A percentile compares a stretch with the other conserved stretches of the same genome.
Conservation (phyloP, 2,797 vertebrate species). For the Sebastes aleutianus region DNA sequence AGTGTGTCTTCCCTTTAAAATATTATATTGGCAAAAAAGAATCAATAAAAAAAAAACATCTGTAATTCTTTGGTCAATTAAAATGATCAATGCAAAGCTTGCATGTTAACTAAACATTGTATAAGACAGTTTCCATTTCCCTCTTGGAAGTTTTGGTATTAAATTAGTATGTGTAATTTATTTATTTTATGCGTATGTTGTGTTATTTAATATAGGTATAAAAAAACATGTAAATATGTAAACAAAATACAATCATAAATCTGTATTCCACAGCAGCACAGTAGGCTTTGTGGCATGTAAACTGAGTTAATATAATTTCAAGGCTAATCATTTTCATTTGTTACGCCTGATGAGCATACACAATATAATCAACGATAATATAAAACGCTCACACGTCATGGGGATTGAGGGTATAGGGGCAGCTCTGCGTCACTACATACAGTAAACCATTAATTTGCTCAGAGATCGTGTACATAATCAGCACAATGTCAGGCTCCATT, state of each 20-base stretch:
- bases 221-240: too few species aligned
- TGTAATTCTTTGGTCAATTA: neutral
- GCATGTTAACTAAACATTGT: too few species aligned
- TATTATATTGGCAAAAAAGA: neutral
- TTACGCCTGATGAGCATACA: constrained; percentile 3
- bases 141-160: too few species aligned
- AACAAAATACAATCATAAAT: too few species aligned
- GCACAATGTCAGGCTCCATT: constrained; percentile 4
- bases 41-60: too few species aligned
- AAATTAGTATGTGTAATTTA: too few species aligned
- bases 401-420: neutral
- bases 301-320: neutral
- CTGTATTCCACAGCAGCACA: neutral
- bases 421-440: neutral
- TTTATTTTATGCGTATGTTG: too few species aligned
- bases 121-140: too few species aligned
- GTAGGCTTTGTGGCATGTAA: neutral
- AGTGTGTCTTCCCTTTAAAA: neutral
- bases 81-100: too few species aligned
- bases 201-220: too few species aligned
- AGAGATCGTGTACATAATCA: neutral
- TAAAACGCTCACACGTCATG: constrained; percentile 1
- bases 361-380: constrained; percentile 17
- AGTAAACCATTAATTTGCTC: constrained; percentile 3
- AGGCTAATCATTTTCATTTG: constrained; percentile 16